Conservation (phyloP, 2,888 invertebrate genomes). For the Caenorhabditis plicata region DNA sequence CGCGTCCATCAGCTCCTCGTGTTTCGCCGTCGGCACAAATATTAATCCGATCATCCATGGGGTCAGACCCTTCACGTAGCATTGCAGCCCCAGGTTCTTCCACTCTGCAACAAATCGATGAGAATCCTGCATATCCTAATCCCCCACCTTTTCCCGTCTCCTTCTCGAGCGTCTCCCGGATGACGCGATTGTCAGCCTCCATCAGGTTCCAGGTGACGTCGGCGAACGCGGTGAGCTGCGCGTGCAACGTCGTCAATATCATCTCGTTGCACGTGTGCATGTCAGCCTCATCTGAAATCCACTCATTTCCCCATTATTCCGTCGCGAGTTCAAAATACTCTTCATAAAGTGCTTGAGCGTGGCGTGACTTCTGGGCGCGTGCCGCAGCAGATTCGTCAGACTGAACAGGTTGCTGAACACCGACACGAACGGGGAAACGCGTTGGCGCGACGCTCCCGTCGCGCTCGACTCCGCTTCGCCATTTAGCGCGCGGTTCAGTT, state of each 20-base stretch:
- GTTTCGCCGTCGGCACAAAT: conserved; percentile 8
- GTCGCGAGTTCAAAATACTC: neutral
- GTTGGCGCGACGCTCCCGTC: too few relatives aligned
- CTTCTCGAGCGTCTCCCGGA: conserved; percentile 11
- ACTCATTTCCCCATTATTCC: too few relatives aligned
- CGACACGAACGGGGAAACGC: conserved; percentile 14
- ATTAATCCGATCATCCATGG: conserved; percentile 8
- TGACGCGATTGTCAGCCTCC: conserved; percentile 6
- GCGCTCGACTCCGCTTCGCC: neutral
- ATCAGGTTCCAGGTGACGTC: conserved; percentile 18
- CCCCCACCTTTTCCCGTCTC: neutral
- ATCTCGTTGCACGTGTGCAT: conserved; percentile 9
- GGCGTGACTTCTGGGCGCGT: conserved; percentile 8
- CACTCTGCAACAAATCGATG: neutral
- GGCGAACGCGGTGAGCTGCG: conserved; percentile 10
- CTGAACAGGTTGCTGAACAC: conserved; percentile 15
- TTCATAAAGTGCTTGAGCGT: conserved; percentile 15
- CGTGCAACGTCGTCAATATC: conserved; percentile 10
- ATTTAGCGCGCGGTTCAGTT: neutral
- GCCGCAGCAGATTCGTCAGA: conserved; percentile 12
- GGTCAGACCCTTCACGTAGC: neutral
- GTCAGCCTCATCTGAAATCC: neutral
- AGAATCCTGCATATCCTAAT: neutral
- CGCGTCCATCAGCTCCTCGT: neutral
- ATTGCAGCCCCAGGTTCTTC: neutral